Percentiles rank a stretch among this genome's conserved stretches.
These are phyloP conservation scores for Eretmocerus hayati DNA, from an alignment of 2,888 invertebrate genomes.

Conservation along the genomic window DNA sequence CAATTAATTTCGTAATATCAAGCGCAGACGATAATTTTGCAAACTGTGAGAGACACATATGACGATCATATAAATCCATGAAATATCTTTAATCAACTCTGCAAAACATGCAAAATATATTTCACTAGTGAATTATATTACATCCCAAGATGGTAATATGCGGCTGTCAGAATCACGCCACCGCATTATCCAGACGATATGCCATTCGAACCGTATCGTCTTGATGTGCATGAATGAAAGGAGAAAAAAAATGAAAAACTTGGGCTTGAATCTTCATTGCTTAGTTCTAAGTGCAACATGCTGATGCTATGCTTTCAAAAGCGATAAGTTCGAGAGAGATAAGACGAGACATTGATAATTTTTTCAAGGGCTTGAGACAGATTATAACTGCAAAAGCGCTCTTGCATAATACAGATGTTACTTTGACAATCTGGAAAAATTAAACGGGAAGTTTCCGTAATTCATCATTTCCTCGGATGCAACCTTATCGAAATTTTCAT, in stretches of 20 bases:
- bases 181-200: not conserved
- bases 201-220: not conserved
- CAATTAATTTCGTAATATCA: not conserved
- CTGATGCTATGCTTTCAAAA: too few species aligned
- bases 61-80: not conserved
- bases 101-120: not conserved
- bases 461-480: too few species aligned
- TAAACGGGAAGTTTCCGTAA: too few species aligned
- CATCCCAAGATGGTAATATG: too few species aligned
- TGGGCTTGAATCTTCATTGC: constrained; percentile 1
- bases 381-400: too few species aligned
- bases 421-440: not conserved
- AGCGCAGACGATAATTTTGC: not conserved
- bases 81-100: not conserved
- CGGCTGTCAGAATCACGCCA: constrained; percentile 1
- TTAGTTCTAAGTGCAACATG: not conserved
- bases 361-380: constrained; percentile 4
- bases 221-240: too few species aligned
- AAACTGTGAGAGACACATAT: not conserved
- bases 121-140: not conserved
- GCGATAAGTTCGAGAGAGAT: not conserved
- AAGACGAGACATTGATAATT: constrained; percentile 1
- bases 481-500: too few species aligned
- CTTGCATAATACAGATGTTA: constrained; percentile 2
- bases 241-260: constrained; percentile 2